Evolutionary conservation across 2,113 vertebrate genomes (phyloP).

Genomic region (Struthio camelus): DNA sequence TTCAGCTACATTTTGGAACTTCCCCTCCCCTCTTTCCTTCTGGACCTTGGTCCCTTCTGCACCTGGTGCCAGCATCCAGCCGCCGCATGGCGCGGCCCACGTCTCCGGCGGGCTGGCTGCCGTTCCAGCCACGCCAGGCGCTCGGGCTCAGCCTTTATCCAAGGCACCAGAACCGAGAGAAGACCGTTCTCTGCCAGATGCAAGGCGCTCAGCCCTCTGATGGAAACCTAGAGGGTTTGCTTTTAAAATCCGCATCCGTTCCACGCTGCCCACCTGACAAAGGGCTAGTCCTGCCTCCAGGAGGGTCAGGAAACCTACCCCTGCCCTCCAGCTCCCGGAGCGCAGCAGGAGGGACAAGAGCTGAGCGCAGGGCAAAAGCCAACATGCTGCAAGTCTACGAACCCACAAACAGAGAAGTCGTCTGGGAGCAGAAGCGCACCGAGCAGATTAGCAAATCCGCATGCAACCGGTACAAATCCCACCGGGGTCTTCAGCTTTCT

Average conservation of each 20-base stretch:
- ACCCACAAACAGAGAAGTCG: fast-evolving
- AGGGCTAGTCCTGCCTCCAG: not conserved
- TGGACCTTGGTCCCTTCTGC: not conserved
- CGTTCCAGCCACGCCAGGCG: not conserved
- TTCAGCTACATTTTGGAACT: not conserved
- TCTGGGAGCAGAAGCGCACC: fast-evolving
- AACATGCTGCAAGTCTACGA: fast-evolving
- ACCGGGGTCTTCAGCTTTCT: not conserved
- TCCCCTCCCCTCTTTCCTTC: not conserved
- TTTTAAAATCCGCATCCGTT: not conserved
- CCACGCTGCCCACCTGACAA: fast-evolving
- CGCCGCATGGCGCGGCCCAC: not conserved
- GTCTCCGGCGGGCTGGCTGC: not conserved
- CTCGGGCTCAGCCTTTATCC: not conserved
- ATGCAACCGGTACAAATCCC: not conserved
- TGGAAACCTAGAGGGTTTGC: not conserved
- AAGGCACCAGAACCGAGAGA: not conserved
- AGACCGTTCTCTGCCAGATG: not conserved
- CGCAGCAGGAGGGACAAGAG: not conserved
- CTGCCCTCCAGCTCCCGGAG: not conserved
- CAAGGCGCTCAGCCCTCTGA: no score
- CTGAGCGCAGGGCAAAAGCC: fast-evolving
- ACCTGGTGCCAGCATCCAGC: not conserved
- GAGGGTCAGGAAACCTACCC: not conserved
- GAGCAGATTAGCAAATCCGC: not conserved